phyloP scores from a whole-genome alignment of 1,140 invertebrate species.

The Scylla paramamosain region DNA sequence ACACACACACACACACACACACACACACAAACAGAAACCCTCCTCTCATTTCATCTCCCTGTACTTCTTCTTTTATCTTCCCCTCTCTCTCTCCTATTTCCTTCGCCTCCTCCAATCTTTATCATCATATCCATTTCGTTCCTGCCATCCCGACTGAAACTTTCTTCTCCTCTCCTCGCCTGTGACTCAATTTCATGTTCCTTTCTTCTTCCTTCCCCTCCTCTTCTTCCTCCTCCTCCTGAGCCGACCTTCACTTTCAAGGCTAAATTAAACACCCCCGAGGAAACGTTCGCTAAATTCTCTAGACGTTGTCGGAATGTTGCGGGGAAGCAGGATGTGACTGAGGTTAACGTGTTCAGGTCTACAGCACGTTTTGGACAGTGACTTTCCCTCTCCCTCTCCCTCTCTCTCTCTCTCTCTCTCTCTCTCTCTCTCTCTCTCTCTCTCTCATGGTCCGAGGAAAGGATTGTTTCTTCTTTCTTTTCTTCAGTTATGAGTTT shows the following conservation, averaged over 20 bases:
- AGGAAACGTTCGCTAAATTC: neutral
- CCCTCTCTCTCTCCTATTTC: neutral
- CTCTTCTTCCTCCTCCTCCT: neutral
- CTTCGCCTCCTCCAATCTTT: too few relatives aligned
- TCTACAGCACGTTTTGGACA: neutral
- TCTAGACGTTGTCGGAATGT: neutral
- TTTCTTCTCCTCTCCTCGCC: too few relatives aligned
- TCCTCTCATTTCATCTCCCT: neutral
- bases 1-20: too few relatives aligned
- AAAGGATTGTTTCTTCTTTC: neutral
- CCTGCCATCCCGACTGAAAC: too few relatives aligned
- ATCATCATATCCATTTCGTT: too few relatives aligned
- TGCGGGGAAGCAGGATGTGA: neutral
- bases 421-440: neutral
- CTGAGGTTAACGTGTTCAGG: neutral
- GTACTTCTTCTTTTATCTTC: neutral
- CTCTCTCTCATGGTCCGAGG: neutral
- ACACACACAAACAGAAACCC: too few relatives aligned
- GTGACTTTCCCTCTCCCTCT: neutral
- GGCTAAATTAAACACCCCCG: too few relatives aligned
- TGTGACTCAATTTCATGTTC: too few relatives aligned
- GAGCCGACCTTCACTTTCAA: neutral
- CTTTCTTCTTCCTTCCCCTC: neutral
- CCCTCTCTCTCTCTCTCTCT: neutral
- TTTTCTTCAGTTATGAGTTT: neutral